Evolutionary conservation across 1,140 invertebrate genomes (phyloP).

Genomic region (Myzus persicae): DNA sequence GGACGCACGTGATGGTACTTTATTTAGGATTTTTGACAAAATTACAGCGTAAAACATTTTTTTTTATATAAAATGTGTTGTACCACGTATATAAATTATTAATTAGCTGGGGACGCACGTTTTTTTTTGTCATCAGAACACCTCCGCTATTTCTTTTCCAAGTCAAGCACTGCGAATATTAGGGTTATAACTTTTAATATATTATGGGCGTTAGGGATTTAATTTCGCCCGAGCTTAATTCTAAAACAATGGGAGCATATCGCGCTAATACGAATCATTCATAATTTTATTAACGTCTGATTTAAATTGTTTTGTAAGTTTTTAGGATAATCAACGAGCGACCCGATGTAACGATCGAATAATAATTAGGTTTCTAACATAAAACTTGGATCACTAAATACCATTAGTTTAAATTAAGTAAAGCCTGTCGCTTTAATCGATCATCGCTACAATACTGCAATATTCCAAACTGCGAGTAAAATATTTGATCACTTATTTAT

Average conservation of each 20-base stretch:
- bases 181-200: background rate
- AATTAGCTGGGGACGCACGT: background rate
- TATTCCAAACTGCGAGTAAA: background rate
- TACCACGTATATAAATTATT: background rate
- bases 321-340: background rate
- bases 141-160: background rate
- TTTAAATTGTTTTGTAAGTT: background rate
- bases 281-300: background rate
- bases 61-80: background rate
- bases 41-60: background rate
- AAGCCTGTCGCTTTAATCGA: background rate
- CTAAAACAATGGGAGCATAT: background rate
- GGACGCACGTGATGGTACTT: background rate
- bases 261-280: background rate
- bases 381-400: background rate
- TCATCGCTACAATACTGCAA: background rate
- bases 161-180: background rate
- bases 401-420: background rate
- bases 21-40: background rate
- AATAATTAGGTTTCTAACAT: background rate
- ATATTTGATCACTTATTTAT: background rate
- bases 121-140: background rate
- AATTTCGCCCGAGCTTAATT: background rate
- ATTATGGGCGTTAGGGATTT: background rate
- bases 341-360: background rate